Base-by-base conservation (phyloP, 37 sponge, comb jelly and placozoan species). In the Theonella swinhoei region DNA sequence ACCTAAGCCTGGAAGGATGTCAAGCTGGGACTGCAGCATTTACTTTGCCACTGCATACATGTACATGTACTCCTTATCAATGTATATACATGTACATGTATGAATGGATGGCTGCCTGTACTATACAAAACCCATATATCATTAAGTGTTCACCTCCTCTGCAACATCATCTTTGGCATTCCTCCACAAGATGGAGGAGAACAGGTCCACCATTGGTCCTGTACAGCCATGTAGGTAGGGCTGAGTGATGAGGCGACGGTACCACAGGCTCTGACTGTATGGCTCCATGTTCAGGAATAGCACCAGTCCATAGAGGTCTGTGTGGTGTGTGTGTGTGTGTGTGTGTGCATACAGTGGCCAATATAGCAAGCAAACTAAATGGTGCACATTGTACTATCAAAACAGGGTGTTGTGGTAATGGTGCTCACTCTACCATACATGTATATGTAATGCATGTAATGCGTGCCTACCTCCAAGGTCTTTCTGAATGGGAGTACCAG, bases 221-320 rank as follows among this genome's bases (percentile, higher is more conserved):
- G 42, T 37, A 38, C 81, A 59, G 2, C 85, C 86, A 0, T 76
- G 32, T 1, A 36, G 31, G 59, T 84, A 92, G 5, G 92, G 92
- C 28, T 76, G 38, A 80, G 80, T 88, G 25, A 92, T 35, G 25
- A 92, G 63, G 0, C 33, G 62, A 3, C 72, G 68, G 83, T 75
- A 95, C 92, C 92, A 91, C 25, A 29, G 39, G 0, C 32, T 22
- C 4, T 25, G 39, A 4, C 29, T 32, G 72, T 91, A 89, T 0
- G 95, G 95, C 23, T 84, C 76, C 32, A 78, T 83, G 1, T 82
- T 87, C 34, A 95, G 83, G 63, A 95, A 88, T 32, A 92, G 62
- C 42, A 91, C 29, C 35, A 95, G 88, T 14, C 95, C 95, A 91
- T 95, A 91, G 59, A 95, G 72, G 78, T 95, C 95, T 95, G 54